Evolutionary conservation across 2,113 vertebrate species (phyloP).

Genomic region (Seriola aureovittata): DNA sequence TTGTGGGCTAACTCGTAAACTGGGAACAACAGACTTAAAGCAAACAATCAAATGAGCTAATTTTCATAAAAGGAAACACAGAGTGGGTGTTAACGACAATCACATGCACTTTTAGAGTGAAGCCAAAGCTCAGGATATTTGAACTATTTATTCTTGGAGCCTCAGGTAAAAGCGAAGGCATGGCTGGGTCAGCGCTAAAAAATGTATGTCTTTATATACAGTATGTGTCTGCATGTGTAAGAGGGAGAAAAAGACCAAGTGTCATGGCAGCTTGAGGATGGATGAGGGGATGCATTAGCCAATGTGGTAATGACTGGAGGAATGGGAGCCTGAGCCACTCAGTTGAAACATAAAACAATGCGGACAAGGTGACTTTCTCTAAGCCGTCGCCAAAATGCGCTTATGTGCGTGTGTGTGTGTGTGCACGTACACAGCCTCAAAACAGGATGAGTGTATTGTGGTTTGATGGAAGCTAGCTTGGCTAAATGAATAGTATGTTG

Average conservation of each 20-base stretch:
- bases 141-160: constrained; percentile 10
- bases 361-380: constrained; percentile 79
- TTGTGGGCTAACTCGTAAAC: not conserved
- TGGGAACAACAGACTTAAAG: not conserved
- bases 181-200: not conserved
- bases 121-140: not conserved
- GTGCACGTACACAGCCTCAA: not conserved
- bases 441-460: constrained; percentile 9
- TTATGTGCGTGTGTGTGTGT: not conserved
- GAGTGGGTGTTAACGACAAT: not conserved
- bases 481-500: constrained; percentile 32
- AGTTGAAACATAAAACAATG: constrained; percentile 64
- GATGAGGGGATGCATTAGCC: constrained; percentile 54
- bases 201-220: not conserved
- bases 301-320: constrained; percentile 50
- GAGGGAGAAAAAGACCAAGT: not conserved
- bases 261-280: constrained; percentile 1
- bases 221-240: not conserved
- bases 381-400: constrained; percentile 12
- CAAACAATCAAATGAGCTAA: not conserved
- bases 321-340: constrained; percentile 48
- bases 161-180: not conserved
- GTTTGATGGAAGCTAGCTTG: constrained; percentile 22
- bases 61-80: not conserved
- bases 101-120: not conserved